A percentile compares a stretch with the other conserved stretches of the same genome.
phyloP scores from a whole-genome alignment of 2,113 vertebrate species.

The Semnornis frantzii region DNA sequence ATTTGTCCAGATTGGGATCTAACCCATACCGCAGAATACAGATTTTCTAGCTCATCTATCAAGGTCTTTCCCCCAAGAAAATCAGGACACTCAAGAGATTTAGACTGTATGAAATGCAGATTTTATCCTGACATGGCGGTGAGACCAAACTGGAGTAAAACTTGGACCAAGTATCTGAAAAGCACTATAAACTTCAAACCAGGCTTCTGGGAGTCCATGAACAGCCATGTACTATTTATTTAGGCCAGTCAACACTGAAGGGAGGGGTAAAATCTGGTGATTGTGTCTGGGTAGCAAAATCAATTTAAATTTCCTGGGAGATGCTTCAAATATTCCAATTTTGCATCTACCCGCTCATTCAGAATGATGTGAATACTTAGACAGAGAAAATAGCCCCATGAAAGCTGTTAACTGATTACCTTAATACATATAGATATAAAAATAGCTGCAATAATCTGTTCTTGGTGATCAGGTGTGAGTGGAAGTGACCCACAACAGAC shows the following conservation, averaged over 20 bases:
- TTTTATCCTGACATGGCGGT: neutral
- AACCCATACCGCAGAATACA: neutral
- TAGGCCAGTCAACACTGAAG: constrained; percentile 10
- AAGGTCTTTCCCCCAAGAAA: neutral
- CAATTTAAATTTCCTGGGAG: constrained; percentile 41
- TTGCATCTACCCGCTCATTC: neutral
- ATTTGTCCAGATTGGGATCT: neutral
- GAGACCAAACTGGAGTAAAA: neutral
- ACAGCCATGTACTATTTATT: neutral
- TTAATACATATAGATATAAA: constrained; percentile 48
- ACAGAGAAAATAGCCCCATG: constrained; percentile 42
- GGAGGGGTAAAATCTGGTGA: neutral
- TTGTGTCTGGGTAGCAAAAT: constrained; percentile 27
- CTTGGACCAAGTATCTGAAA: neutral
- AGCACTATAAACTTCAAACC: neutral
- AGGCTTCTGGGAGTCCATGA: neutral
- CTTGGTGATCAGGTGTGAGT: neutral
- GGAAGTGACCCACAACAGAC: constrained; percentile 2
- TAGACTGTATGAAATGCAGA: neutral
- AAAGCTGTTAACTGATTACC: constrained; percentile 24
- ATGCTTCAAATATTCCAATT: constrained; percentile 47
- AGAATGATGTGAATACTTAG: constrained; percentile 25
- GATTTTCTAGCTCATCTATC: neutral
- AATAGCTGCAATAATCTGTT: constrained; percentile 27
- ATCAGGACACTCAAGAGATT: neutral